A percentile compares a stretch with the other conserved stretches of the same genome.
Conservation (phyloP, 2,888 invertebrate genomes). For the Yponomeuta cagnagella region DNA sequence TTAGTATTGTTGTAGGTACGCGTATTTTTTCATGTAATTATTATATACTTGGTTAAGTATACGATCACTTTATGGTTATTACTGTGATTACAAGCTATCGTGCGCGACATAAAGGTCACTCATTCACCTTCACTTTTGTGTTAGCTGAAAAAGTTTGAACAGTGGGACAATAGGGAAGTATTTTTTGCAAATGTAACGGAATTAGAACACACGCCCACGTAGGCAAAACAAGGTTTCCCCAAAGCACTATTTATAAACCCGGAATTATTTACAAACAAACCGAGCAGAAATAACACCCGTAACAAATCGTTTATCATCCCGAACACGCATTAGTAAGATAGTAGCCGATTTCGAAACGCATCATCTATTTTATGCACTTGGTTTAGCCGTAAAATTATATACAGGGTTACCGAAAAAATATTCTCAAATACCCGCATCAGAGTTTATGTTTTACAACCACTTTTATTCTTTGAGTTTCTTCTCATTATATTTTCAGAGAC, state of each 20-base stretch:
- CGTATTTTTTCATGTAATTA: too few relatives aligned
- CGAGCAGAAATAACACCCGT: background rate
- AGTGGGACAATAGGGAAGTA: background rate
- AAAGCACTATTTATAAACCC: background rate
- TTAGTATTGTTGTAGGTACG: too few relatives aligned
- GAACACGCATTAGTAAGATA: background rate
- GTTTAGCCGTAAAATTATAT: constrained; percentile 1
- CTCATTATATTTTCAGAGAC: too few relatives aligned
- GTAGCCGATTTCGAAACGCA: background rate
- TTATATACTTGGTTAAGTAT: too few relatives aligned
- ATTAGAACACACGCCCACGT: background rate
- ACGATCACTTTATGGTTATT: too few relatives aligned
- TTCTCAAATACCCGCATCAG: too few relatives aligned
- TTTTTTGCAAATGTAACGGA: background rate
- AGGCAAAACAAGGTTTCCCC: background rate
- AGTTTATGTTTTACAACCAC: too few relatives aligned
- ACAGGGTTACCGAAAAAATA: background rate
- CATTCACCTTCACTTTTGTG: too few relatives aligned
- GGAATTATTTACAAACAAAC: constrained; percentile 9
- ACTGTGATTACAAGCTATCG: too few relatives aligned
- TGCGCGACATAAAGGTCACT: too few relatives aligned
- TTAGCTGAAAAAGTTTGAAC: too few relatives aligned
- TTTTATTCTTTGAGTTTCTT: too few relatives aligned
- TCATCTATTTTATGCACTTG: constrained; percentile 8
- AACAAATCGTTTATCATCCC: constrained; percentile 6